Base-by-base conservation (phyloP, 2,113 vertebrate species). In the Chrysemys picta region DNA sequence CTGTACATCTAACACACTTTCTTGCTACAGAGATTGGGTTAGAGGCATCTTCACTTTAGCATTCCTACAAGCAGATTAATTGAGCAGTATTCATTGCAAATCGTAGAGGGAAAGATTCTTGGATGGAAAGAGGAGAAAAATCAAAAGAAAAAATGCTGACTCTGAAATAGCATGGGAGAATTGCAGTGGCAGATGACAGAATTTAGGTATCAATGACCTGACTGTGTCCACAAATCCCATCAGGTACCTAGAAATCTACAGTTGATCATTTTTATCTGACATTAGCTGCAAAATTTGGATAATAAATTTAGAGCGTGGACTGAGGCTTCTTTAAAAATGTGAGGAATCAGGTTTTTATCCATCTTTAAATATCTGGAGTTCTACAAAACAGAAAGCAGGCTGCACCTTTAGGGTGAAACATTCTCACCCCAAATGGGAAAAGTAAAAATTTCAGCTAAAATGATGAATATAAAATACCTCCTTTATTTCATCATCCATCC, bases 61-160 rank as follows among this genome's bases (percentile, higher is more conserved):
- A 80, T 5, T 90, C 91, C 91, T 91, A 59, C 17, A 78, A 78
- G 91, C 4, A 80, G n/a, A 72, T 84, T 16, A 93, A 88, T 21
- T 57, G 86, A 88, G n/a, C 31, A 93, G 59, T 25, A 52, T 16
- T 87, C 5, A 1, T 86, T 93, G 94, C 24, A 87, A 85, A 79
- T 84, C 45, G 85, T 86, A 85, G 31, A 93, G 75, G 80, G 56
- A 91, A 91, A 87, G 59, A 75, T 78, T 89, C 22, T 83, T 91
- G 89, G 86, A 49, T 56, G 6, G 6, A n/a, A 81, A 78, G 35
- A 94, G 45, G 45, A 24, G 42, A 88, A 83, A 91, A 95, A 95
- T 91, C 38, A 1, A 80, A 90, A 93, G 83, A 92, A 95, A n/a
- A 96, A 95, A 93, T 85, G 59, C 87, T 93, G 91, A 88, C 29